A percentile compares a stretch with the other conserved stretches of the same genome.
These are phyloP conservation scores for Callorhinus ursinus DNA, from an alignment of 2,113 vertebrate genomes.

Conservation along the genomic window DNA sequence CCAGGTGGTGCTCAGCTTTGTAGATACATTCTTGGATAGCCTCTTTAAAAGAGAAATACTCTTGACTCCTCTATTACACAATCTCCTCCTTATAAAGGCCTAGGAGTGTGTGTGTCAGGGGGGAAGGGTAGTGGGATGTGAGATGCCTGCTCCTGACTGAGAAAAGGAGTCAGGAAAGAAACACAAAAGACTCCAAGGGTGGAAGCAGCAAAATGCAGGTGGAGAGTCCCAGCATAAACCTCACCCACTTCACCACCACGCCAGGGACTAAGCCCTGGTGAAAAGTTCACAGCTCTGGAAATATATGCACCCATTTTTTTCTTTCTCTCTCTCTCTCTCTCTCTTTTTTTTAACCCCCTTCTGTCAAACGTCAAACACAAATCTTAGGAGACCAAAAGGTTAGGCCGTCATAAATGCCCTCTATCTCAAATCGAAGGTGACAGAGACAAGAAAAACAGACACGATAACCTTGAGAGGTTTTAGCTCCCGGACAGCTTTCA, in stretches of 20 bases:
- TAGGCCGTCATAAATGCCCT: slow-evolving; percentile 20
- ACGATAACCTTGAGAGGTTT: not conserved
- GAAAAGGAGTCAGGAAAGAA: not conserved
- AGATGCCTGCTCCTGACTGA: not conserved
- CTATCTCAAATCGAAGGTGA: slow-evolving; percentile 21
- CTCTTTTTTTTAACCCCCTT: not conserved
- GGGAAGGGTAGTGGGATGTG: not conserved
- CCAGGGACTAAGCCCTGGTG: not conserved
- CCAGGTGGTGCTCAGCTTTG: not conserved
- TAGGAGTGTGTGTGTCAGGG: not conserved
- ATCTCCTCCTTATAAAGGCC: not conserved
- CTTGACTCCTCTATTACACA: not conserved
- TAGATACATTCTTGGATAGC: not conserved
- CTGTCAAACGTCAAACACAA: not conserved
- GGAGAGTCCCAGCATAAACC: not conserved
- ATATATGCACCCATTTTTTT: not conserved
- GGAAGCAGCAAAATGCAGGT: not conserved
- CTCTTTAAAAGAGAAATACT: not conserved
- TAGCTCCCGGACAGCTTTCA: not conserved
- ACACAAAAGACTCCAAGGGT: not conserved
- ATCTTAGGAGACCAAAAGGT: slow-evolving; percentile 4
- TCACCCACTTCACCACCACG: not conserved
- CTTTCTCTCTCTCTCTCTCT: not conserved
- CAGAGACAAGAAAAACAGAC: slow-evolving; percentile 46
- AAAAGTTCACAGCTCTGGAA: slow-evolving; percentile 16